Base-by-base conservation (phyloP, 2,888 invertebrate species). In the Chydorus sphaericus region DNA sequence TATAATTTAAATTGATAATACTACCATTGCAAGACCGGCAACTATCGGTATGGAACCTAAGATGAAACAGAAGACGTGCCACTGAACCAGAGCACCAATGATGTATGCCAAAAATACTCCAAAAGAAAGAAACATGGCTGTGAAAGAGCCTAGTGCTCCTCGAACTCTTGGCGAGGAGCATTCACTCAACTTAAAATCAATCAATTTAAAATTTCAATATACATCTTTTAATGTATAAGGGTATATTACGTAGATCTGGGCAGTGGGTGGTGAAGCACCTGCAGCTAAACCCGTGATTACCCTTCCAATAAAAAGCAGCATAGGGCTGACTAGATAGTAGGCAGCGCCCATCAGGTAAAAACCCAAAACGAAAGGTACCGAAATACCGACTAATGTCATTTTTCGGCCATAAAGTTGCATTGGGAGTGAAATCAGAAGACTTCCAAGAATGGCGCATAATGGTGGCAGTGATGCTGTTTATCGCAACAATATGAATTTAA, bases 241-340 rank as follows among this genome's bases (percentile, higher is more conserved):
- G 6, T 48, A 10, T n/a, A 2, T 29, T 48, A 57, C 48, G 33
- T 82, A 83, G 61, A 78, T 75, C 69, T 77, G 78, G n/a, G 74
- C 74, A 4, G 80, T 75, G 1, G 81, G 79, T 10, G 76, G 69
- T 2, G 74, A 72, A 26, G 81, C 74, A 1, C 80, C 79, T 3
- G 75, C 75, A 55, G 79, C 77, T 54, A 83, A 68, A 53, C 93
- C 93, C 60, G 82, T 85, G 53, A 90, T 72, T 62, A 76, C 65
- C 44, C 82, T 68, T 0, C 78, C 81, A 2, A 73, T 58, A 60
- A 83, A 82, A 4, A 92, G 70, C 72, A 81, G 74, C 44, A 71
- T 73, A 57, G 73, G 71, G 36, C 16, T 23, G 16, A 23, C 20
- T 8, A 52, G 18, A n/a, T 44, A 57, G 23, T 58, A 54, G 5